Conservation (phyloP, 2,888 invertebrate genomes). For the Cheilosia impressa region DNA sequence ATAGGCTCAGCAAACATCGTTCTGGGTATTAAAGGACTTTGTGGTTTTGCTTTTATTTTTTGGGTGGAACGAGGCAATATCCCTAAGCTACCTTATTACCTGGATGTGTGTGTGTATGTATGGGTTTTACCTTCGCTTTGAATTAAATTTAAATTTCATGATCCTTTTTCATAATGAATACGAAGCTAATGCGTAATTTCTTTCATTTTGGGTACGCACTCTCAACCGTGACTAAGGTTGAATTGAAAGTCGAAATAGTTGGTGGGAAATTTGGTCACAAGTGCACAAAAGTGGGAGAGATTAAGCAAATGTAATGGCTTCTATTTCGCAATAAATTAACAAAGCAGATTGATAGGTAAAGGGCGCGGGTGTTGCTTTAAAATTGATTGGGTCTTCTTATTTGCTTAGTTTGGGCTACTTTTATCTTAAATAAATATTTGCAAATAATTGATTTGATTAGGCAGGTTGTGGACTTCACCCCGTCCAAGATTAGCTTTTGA, state of each 20-base stretch:
- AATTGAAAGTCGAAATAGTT: neutral
- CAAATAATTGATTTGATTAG: too few species aligned
- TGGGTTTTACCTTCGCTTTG: neutral
- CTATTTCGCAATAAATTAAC: too few species aligned
- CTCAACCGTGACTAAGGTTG: neutral
- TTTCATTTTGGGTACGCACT: neutral
- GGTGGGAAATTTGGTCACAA: neutral
- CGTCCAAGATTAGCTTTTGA: too few species aligned
- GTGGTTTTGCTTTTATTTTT: neutral
- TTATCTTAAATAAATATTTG: too few species aligned
- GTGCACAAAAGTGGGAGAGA: too few species aligned
- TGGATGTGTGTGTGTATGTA: neutral
- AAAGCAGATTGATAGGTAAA: too few species aligned
- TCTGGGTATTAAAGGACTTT: neutral
- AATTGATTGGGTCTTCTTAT: too few species aligned
- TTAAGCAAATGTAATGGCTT: too few species aligned
- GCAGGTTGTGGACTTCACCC: too few species aligned
- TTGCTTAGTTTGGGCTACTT: too few species aligned
- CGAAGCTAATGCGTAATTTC: conserved; percentile 19
- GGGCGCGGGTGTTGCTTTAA: too few species aligned
- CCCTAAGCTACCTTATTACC: neutral
- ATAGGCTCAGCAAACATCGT: neutral
- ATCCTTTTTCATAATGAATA: conserved; percentile 16
- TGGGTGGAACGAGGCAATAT: neutral
- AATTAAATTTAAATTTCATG: conserved; percentile 34